Conservation (phyloP, 2,888 invertebrate species). For the Euzetes globulus region DNA sequence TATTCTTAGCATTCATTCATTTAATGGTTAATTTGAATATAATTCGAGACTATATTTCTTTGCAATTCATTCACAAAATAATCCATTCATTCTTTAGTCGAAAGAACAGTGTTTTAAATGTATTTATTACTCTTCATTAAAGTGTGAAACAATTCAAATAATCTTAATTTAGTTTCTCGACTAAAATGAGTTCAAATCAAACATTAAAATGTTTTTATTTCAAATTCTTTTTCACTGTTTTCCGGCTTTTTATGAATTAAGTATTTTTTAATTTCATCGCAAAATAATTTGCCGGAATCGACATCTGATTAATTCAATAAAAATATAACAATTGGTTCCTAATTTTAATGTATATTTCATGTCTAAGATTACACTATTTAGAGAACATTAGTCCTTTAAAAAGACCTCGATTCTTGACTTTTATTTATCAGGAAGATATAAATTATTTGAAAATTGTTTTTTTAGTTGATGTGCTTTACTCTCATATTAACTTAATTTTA, state of each 20-base stretch:
- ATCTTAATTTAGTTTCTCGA: slow-evolving; percentile 4
- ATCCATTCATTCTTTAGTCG: background rate
- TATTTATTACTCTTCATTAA: background rate
- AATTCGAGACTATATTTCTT: background rate
- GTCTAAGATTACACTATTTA: background rate
- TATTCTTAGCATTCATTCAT: background rate
- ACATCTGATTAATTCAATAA: background rate
- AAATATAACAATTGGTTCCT: background rate
- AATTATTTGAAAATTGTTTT: background rate
- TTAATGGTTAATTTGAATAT: slow-evolving; percentile 13
- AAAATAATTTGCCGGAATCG: no score
- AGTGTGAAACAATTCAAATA: slow-evolving; percentile 21
- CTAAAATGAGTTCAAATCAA: slow-evolving; percentile 6
- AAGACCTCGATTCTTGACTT: no score
- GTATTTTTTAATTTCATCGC: background rate
- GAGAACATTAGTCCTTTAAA: background rate
- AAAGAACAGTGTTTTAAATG: background rate
- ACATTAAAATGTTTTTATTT: background rate
- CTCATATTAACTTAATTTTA: background rate
- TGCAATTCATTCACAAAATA: background rate
- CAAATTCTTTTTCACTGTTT: background rate
- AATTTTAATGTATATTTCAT: background rate
- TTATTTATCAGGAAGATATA: background rate
- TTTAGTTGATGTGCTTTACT: background rate
- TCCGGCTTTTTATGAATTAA: slow-evolving; percentile 10